Percentiles rank a stretch among this genome's conserved stretches.
phyloP scores from a whole-genome alignment of 2,888 invertebrate genomes.

The Arrhopalites spinosus region DNA sequence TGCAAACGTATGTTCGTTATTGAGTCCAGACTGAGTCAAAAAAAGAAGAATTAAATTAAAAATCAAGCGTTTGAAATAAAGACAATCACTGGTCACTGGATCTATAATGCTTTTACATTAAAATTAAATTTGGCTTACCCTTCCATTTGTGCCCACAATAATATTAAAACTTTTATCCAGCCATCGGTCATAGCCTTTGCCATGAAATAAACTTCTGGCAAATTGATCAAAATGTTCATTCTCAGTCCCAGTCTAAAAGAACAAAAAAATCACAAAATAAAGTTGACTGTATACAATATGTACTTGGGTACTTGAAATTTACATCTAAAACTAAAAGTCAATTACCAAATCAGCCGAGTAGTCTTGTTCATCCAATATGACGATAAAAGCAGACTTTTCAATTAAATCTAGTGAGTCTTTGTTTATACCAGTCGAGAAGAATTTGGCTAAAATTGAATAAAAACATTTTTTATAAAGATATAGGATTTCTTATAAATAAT shows the following conservation, averaged over 20 bases:
- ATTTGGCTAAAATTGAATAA: no score
- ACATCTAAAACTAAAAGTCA: not conserved
- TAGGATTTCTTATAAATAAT: no score
- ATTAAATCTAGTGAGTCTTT: not conserved
- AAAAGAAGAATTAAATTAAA: not conserved
- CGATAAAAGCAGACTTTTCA: constrained; percentile 17
- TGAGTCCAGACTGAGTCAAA: constrained; percentile 83
- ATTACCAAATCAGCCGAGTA: constrained; percentile 18
- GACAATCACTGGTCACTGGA: no score
- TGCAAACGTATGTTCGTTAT: constrained; percentile 99
- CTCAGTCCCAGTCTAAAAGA: not conserved
- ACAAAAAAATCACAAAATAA: no score
- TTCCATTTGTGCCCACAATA: constrained; percentile 88
- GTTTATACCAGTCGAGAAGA: constrained; percentile 4
- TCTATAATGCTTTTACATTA: no score
- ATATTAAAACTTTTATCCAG: constrained; percentile 98
- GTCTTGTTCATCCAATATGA: constrained; percentile 23
- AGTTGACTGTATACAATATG: no score
- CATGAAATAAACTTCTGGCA: constrained; percentile 81
- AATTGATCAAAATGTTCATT: not conserved
- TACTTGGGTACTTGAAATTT: no score
- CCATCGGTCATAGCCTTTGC: constrained; percentile 96
- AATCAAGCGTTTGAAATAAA: not conserved
- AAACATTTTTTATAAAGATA: no score
- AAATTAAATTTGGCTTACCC: no score